Evolutionary conservation across 2,888 invertebrate genomes (phyloP), one percentile per base, ranked within the genome.

Genomic region (Leptopilina drosophilae): DNA sequence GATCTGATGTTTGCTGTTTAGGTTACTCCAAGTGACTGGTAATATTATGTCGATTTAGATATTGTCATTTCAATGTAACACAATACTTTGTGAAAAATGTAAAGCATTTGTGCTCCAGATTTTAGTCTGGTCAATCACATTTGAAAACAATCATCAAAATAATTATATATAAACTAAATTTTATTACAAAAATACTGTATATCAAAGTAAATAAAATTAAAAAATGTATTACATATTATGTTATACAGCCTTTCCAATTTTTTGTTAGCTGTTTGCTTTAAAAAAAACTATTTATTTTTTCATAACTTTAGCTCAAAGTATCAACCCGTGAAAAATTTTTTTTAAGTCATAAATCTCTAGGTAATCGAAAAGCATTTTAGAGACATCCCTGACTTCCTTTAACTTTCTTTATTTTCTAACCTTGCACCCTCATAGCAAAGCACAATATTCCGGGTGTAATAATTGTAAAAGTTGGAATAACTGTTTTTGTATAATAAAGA

Each of bases 1-100:
- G 49, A 8, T 53, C 69, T 69, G 53, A 26, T 69, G 53, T 69
- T 69, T 49, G 69, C 49, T 26, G 26, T 69, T 69, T 69, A 49
- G 33, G 69, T 73, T 53, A 56, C 56, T 73, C 56, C 53, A 12
- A 53, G 69, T 53, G 69, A 69, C 49, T 33, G 8, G n/a, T n/a
- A 53, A 73, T 56, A 73, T 73, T 73, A 56, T 73, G 33, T 56
- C 53, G 26, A 14, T 67, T 26, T 69, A 26, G 14, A 26, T 26
- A 26, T 14, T 20, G 42, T 42, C 42, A 42, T 42, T 42, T 42
- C 5, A 42, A 42, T 42, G 2, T 14, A 53, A 69, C 49, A 11
- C 7, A 0, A 59, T 15, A n/a, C 12, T 59, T 59, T 59, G n/a
- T 59, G 15, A 15, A 15, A 15, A 7, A 15, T 59, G 9, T 15